These are phyloP conservation scores for Arrhamphus sclerolepis DNA, from an alignment of 2,797 vertebrate genomes.

Conservation along the genomic window DNA sequence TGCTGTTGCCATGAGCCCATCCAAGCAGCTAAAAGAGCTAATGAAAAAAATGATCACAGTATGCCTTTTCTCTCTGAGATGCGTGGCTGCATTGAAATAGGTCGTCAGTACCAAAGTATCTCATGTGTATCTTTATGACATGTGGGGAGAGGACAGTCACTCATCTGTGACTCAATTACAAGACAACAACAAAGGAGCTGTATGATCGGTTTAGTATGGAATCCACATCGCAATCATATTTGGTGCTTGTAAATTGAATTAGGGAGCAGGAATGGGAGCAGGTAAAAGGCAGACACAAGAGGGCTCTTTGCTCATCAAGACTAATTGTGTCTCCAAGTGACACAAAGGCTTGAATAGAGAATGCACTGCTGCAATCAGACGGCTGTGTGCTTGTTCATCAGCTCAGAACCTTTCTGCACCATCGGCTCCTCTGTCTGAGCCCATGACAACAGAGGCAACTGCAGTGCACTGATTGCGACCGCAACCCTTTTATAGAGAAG, in stretches of 20 bases:
- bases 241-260: slow-evolving; percentile 72
- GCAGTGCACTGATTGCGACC: slow-evolving; percentile 43
- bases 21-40: slow-evolving; percentile 9
- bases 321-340: slow-evolving; percentile 74
- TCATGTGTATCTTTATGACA: slow-evolving; percentile 59
- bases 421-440: slow-evolving; percentile 52
- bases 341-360: slow-evolving; percentile 65
- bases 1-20: background rate
- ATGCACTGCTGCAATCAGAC: slow-evolving; percentile 61
- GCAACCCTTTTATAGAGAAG: slow-evolving; percentile 30
- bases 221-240: slow-evolving; percentile 74
- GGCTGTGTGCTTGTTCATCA: slow-evolving; percentile 71
- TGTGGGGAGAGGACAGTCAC: slow-evolving; percentile 43
- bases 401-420: slow-evolving; percentile 68
- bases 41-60: slow-evolving; percentile 26
- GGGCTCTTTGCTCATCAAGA: slow-evolving; percentile 68
- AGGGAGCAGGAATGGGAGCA: slow-evolving; percentile 63
- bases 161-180: slow-evolving; percentile 75
- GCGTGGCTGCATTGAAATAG: slow-evolving; percentile 16
- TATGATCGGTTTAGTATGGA: slow-evolving; percentile 63
- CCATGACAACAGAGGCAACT: slow-evolving; percentile 49
- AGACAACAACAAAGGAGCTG: slow-evolving; percentile 68
- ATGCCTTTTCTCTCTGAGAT: slow-evolving; percentile 15
- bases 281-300: slow-evolving; percentile 69
- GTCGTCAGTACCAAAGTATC: slow-evolving; percentile 31